Conservation (phyloP, 2,888 invertebrate genomes). For the Glaucopsyche alexis region DNA sequence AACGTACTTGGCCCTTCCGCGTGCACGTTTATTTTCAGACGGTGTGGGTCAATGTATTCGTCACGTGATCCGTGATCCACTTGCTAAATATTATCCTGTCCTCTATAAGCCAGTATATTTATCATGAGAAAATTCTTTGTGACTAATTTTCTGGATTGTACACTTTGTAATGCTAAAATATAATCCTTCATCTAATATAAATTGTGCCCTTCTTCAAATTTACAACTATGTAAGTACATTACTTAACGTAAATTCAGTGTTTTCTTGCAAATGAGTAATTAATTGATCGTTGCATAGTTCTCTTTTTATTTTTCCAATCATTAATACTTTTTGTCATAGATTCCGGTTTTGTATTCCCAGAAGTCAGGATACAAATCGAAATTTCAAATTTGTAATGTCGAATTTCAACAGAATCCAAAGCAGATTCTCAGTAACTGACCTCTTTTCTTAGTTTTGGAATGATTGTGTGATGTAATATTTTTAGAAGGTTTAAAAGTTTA, state of each 20-base stretch:
- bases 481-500: no score
- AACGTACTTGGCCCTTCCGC: background rate
- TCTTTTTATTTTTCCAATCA: no score
- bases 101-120: background rate
- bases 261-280: no score
- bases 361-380: background rate
- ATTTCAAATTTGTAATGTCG: background rate
- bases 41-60: slow-evolving; percentile 19
- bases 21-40: background rate
- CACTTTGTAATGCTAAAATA: background rate
- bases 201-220: no score
- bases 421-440: slow-evolving; percentile 9
- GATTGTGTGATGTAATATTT: background rate
- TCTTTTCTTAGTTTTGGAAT: background rate
- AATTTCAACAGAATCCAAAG: background rate
- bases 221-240: no score
- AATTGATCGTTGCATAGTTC: no score
- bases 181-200: background rate
- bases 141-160: background rate
- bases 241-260: no score
- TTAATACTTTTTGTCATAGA: background rate
- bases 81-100: background rate
- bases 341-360: background rate
- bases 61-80: background rate
- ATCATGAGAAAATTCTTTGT: background rate